Evolutionary conservation across 2,113 vertebrate species (phyloP), one percentile per base, ranked within the genome.

Genomic region (Rhegmatorhina hoffmannsi): DNA sequence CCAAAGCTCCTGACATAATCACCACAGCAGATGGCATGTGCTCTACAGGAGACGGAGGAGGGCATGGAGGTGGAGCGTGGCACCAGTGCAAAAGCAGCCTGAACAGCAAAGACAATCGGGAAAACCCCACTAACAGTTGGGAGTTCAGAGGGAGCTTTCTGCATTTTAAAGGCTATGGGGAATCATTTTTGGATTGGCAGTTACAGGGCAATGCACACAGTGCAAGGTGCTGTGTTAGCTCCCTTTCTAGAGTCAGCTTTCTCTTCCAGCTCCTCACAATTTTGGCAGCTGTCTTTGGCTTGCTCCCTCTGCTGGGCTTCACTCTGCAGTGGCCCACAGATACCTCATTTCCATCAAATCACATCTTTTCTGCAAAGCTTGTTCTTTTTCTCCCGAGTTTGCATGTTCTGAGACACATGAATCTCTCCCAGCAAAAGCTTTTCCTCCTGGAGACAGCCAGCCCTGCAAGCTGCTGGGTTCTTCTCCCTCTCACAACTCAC

Each of bases 21-120:
- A 97, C 96, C 94, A 85, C 60, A 92, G 97, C 98, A 98, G 98
- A 98, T 97, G 97, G 96, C 96, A 69, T 10, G 58, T 62, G 90
- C n/a, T 89, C 21, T 6, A 11, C 62, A 49, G 67, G 34, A 50
- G 81, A 43, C 26, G 60, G 59, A 94, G 74, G 23, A 92, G 52
- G 79, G 95, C 82, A 72, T 0, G 0, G 91, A 34, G 80, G 77
- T 17, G 80, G 29, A 80, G 80, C 0, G 2, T 9, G 49, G 85
- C 77, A 85, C 60, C 6, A 7, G 46, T 8, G 63, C 60, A 33
- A 53, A 50, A 64, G 40, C 91, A 76, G 80, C 46, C 75, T 5
- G 50, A 47, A 23, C 0, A 68, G 34, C 79, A 44, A 25, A 84
- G 73, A 56, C 52, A 49, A 50, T 1, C 5, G 49, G n/a, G 44